Evolutionary conservation across 2,113 vertebrate species (phyloP).

Genomic region (Dromaius novaehollandiae): DNA sequence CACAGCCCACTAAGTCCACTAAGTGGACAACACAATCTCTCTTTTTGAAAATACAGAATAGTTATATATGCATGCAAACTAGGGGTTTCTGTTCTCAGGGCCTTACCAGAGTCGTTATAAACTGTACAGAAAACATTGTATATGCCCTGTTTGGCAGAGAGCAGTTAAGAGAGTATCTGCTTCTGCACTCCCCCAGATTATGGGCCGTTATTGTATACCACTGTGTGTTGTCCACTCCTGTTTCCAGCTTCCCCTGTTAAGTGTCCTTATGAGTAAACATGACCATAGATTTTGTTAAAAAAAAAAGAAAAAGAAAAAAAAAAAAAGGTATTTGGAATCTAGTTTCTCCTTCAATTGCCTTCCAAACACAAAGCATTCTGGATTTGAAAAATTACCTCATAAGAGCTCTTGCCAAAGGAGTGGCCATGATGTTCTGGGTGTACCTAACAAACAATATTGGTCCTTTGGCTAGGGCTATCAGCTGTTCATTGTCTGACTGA

Average conservation of each 20-base stretch:
- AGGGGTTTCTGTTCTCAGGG: background rate
- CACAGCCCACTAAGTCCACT: background rate
- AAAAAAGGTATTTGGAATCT: background rate
- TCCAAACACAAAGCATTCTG: background rate
- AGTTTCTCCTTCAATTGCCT: background rate
- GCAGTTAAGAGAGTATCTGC: background rate
- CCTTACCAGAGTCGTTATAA: background rate
- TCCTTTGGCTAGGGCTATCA: fast-evolving
- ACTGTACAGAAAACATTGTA: background rate
- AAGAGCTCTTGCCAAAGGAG: background rate
- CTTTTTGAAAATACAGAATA: background rate
- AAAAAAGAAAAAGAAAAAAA: background rate
- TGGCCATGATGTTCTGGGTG: background rate
- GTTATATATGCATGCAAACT: background rate
- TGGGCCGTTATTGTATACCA: background rate
- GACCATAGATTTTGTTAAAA: background rate
- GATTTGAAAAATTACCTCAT: background rate
- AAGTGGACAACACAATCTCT: background rate
- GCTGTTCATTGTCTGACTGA: background rate
- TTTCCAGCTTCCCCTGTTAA: background rate
- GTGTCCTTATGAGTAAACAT: background rate
- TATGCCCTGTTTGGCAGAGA: background rate
- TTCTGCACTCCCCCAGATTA: background rate
- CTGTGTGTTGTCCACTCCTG: background rate
- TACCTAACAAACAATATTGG: background rate